Base-by-base conservation (phyloP, 2,888 invertebrate genomes). In the Plagodis pulveraria region DNA sequence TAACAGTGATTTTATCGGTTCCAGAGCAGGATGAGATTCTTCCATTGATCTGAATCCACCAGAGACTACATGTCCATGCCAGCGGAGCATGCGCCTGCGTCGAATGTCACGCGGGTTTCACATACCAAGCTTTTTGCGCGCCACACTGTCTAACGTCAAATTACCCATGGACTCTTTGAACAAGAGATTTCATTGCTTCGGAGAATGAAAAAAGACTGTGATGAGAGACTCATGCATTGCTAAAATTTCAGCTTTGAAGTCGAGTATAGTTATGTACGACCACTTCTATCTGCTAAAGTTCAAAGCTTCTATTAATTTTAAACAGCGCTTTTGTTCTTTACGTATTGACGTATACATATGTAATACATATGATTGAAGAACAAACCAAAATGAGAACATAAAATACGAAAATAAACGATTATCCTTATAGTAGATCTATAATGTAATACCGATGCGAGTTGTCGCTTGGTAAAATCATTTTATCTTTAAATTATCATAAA, bases 21-120 rank as follows among this genome's bases (percentile, higher is more conserved):
- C 70, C 70, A 67, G 68, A 82, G 72, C 79, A 80, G 77, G 77
- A 80, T 81, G 73, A 67, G 68, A 76, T 69, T 81, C 73, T 74
- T 80, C 71, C 72, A 77, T 80, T 84, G 89, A 84, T 86, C 89
- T 86, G 85, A 88, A 88, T 89, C 87, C 87, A 87, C 85, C 81
- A 80, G 83, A 77, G 7, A 36, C 6, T 40, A 10, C 73, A 74
- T 81, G 78, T 79, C 74, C 73, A 78, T 72, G 75, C 75, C 74
- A 66, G 60, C 77, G 77, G 72, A 47, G 56, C 42, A 62, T 65
- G 63, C 80, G 84, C 79, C 74, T 71, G 80, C 85, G 83, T 82
- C 78, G 73, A 76, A 78, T 78, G 77, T 73, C 77, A 73, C 76
- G 75, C 78, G 72, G 66, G 73, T 34, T 22, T 61, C 49, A 35